These are phyloP conservation scores for Oncorhynchus clarkii DNA, from an alignment of 2,113 vertebrate species.

Conservation along the genomic window DNA sequence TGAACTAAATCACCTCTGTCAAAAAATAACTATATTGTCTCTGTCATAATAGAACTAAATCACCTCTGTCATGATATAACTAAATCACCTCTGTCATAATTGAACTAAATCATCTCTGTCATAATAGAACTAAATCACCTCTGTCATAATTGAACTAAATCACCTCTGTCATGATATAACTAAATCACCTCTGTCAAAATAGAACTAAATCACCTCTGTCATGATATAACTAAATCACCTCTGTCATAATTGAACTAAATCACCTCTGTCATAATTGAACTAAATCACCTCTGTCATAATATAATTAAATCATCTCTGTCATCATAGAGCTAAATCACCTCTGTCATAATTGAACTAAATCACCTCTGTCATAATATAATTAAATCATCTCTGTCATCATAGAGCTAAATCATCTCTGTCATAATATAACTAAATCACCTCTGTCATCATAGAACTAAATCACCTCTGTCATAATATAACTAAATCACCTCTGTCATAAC, in stretches of 20 bases:
- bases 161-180: neutral
- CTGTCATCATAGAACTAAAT: neutral
- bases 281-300: no score
- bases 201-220: neutral
- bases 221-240: no score
- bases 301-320: no score
- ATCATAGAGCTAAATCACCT: no score
- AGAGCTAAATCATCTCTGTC: neutral
- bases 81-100: neutral
- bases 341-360: no score
- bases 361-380: no score
- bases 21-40: neutral
- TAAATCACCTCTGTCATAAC: neutral
- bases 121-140: no score
- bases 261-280: no score
- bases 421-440: neutral
- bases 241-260: no score
- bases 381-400: no score
- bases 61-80: constrained; percentile 3
- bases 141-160: no score
- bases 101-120: no score
- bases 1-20: neutral
- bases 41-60: neutral
- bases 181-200: neutral
- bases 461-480: constrained; percentile 5